Conservation (phyloP, 2,888 invertebrate species). For the Copidosoma aretas region DNA sequence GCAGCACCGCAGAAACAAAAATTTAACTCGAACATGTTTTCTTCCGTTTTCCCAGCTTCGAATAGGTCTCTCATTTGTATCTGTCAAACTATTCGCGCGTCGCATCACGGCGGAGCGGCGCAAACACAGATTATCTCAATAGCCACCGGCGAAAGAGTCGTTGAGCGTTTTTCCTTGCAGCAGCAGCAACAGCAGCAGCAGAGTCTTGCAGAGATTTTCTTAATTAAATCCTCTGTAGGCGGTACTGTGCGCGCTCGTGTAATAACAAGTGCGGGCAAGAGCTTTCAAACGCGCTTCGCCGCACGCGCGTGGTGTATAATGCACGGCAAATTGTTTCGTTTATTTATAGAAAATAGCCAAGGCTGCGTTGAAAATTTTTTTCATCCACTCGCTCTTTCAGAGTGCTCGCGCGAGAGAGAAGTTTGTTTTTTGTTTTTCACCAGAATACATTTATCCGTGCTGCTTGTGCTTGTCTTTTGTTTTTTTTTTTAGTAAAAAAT, state of each 20-base stretch:
- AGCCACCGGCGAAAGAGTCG: background rate
- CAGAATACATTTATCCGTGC: too few relatives aligned
- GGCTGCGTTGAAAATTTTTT: background rate
- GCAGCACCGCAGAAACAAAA: too few relatives aligned
- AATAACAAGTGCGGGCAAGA: too few relatives aligned
- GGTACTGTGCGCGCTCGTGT: background rate
- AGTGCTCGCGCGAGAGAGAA: too few relatives aligned
- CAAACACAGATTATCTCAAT: background rate
- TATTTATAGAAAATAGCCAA: conserved; percentile 1
- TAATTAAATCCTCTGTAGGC: background rate
- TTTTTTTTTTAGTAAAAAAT: background rate
- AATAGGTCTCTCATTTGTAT: background rate
- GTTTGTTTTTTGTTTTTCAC: too few relatives aligned
- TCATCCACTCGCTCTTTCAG: too few relatives aligned
- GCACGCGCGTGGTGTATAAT: background rate
- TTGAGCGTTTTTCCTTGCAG: background rate
- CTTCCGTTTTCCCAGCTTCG: background rate
- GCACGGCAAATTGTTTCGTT: background rate
- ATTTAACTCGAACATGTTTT: too few relatives aligned
- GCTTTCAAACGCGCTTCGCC: too few relatives aligned
- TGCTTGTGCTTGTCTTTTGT: background rate
- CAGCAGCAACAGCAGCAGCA: too few relatives aligned
- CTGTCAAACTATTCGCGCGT: too few relatives aligned
- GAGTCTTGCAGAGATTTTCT: background rate
- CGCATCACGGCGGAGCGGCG: background rate